Percentiles rank a stretch among this genome's conserved stretches.
These are phyloP conservation scores for Cydia strobilella DNA, from an alignment of 1,140 invertebrate genomes.

Conservation along the genomic window DNA sequence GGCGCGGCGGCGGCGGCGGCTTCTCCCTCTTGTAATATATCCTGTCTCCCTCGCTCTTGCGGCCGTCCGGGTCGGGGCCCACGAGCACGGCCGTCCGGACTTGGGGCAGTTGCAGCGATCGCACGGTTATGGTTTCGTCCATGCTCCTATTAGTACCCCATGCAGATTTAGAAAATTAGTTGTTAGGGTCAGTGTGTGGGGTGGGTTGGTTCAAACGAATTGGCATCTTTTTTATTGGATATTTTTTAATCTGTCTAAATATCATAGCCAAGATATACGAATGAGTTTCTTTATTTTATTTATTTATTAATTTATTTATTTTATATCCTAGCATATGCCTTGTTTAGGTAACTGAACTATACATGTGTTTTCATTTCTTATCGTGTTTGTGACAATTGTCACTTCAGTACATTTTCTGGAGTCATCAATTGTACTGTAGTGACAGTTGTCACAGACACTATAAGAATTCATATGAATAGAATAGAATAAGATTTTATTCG, in stretches of 20 bases:
- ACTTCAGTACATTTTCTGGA: no score
- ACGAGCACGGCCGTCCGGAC: constrained; percentile 56
- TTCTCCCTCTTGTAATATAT: constrained; percentile 51
- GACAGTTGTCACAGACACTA: no score
- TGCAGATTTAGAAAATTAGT: constrained; percentile 52
- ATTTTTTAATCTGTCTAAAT: no score
- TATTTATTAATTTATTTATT: no score
- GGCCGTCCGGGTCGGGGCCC: neutral
- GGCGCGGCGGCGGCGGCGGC: constrained; percentile 55
- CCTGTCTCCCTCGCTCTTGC: constrained; percentile 20
- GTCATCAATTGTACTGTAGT: no score
- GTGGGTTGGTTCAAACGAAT: constrained; percentile 16
- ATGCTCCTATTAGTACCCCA: constrained; percentile 62
- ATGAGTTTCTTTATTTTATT: no score
- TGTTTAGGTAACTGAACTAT: no score
- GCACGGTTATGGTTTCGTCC: constrained; percentile 61
- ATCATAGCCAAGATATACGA: neutral
- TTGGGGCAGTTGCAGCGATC: constrained; percentile 58
- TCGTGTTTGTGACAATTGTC: no score
- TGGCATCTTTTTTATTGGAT: neutral
- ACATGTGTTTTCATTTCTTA: no score
- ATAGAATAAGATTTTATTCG: no score
- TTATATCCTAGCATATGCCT: no score
- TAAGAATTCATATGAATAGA: no score
- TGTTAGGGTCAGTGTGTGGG: constrained; percentile 8